Percentiles rank a stretch among this genome's conserved stretches.
phyloP scores from a whole-genome alignment of 2,797 vertebrate species.

The Squalus acanthias region DNA sequence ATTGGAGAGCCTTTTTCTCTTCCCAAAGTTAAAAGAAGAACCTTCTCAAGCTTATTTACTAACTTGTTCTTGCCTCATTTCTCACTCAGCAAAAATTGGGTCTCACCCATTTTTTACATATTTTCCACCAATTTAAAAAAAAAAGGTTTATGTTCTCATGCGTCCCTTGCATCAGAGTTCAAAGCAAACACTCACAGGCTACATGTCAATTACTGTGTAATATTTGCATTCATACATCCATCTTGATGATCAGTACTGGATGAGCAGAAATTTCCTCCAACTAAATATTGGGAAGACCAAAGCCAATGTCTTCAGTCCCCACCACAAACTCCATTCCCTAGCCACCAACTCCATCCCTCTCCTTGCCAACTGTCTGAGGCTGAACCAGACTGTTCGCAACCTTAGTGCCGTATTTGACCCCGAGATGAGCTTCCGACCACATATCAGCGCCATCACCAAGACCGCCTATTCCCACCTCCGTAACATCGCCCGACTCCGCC shows the following conservation, averaged over 20 bases:
- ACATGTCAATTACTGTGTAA: background rate
- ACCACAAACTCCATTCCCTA: too few relatives aligned
- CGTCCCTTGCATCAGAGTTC: background rate
- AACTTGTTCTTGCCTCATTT: background rate
- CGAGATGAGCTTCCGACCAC: too few relatives aligned
- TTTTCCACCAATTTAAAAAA: background rate
- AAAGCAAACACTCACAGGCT: background rate
- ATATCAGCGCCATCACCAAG: too few relatives aligned
- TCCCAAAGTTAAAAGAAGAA: background rate
- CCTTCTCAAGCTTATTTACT: background rate
- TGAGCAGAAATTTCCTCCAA: too few relatives aligned
- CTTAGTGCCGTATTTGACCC: too few relatives aligned
- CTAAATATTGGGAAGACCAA: too few relatives aligned
- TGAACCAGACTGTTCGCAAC: too few relatives aligned
- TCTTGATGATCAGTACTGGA: background rate
- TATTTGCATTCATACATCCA: background rate
- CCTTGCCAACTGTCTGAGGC: too few relatives aligned
- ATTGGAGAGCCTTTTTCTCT: background rate
- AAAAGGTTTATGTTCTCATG: background rate
- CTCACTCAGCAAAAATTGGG: background rate
- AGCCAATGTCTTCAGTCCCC: too few relatives aligned
- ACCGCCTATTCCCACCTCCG: too few relatives aligned
- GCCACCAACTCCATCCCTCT: too few relatives aligned
- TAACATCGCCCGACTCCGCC: too few relatives aligned
- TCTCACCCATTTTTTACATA: background rate